Evolutionary conservation across 2,888 invertebrate species (phyloP), one percentile per base, ranked within the genome.

Genomic region (Caenorhabditis sp.): DNA sequence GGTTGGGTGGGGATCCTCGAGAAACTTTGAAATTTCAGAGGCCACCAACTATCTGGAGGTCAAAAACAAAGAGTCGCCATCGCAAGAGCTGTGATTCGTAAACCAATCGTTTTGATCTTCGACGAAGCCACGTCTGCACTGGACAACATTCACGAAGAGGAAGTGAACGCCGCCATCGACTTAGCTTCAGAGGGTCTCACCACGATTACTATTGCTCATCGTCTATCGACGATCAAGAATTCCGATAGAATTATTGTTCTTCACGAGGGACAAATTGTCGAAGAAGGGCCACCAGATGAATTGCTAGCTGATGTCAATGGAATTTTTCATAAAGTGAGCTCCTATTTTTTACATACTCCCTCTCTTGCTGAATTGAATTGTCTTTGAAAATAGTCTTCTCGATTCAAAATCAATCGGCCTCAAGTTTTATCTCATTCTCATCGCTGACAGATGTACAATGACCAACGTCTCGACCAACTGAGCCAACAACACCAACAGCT

Each of bases 11-110:
- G n/a, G n/a, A n/a, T n/a, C n/a, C 51, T 8, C 19, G 7, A 58
- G 19, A n/a, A 22, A 19, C 16, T 16, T 22, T 22, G 5, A 6
- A 3, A 7, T 26, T 76, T 70, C 80, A 85, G 89, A 64, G 89
- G 89, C 16, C 80, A 84, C 16, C 87, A 87, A 56, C 28, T 87
- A 5, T 87, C 87, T 4, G 91, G 91, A 8, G 91, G 91, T n/a
- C 91, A 91, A 77, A 91, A 91, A 61, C 91, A 91, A 44, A 83
- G 91, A 51, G 91, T 91, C 8, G 91, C 91, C 28, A 91, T 91
- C 49, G 90, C 90, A 5, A 80, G 91, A 83, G 91, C 91, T 38
- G 90, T 90, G 2, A 90, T 84, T 59, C 79, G 87, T 44, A 80
- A 85, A 69, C 87, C 87, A 16, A 84, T 84, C 31, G 87, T 89